A percentile compares a stretch with the other conserved stretches of the same genome.
Conservation (phyloP, 2,888 invertebrate genomes). For the Globia sparganii region DNA sequence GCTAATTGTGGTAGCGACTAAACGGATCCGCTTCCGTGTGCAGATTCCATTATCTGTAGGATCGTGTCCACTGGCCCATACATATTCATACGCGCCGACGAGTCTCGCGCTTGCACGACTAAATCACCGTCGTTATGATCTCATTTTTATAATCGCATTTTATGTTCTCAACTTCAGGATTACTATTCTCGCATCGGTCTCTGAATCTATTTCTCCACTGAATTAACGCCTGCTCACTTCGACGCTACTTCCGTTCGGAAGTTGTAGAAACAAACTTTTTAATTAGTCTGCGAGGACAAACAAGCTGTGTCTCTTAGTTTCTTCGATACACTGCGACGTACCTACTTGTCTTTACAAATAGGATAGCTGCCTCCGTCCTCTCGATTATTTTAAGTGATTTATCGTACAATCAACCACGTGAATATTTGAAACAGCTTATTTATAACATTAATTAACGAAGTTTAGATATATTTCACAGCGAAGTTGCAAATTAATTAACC, state of each 20-base stretch:
- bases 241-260: constrained; percentile 83
- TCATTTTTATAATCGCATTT: constrained; percentile 62
- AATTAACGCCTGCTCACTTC: constrained; percentile 82
- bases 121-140: constrained; percentile 77
- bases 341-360: constrained; percentile 76
- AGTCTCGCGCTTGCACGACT: constrained; percentile 75
- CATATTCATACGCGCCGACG: constrained; percentile 84
- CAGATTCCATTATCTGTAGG: constrained; percentile 88
- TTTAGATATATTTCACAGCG: constrained; percentile 66
- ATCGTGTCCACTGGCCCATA: constrained; percentile 84
- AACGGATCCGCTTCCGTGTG: constrained; percentile 85
- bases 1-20: constrained; percentile 85
- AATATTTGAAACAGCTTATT: constrained; percentile 68
- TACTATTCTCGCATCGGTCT: constrained; percentile 67
- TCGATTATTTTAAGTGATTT: constrained; percentile 76
- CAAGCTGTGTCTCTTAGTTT: constrained; percentile 87
- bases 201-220: constrained; percentile 82
- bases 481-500: constrained; percentile 76
- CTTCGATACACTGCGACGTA: constrained; percentile 76
- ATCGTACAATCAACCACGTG: constrained; percentile 67
- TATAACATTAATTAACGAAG: constrained; percentile 71
- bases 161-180: constrained; percentile 18
- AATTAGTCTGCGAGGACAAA: constrained; percentile 90
- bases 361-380: constrained; percentile 55
- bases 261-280: constrained; percentile 89